Evolutionary conservation across 2,888 invertebrate species (phyloP).

Genomic region (Scrobipalpa atriplicella): DNA sequence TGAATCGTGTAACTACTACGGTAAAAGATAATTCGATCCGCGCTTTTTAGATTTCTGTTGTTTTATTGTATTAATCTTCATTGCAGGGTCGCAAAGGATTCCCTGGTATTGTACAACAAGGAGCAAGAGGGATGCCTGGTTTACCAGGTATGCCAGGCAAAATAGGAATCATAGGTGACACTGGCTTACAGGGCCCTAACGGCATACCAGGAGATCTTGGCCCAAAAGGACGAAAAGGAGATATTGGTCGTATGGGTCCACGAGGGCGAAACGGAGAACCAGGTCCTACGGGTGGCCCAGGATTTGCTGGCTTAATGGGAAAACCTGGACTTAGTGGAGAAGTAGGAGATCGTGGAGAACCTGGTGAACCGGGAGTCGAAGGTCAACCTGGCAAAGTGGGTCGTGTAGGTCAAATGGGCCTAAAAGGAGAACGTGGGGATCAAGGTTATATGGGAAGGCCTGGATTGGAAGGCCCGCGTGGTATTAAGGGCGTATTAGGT

Average conservation of each 20-base stretch:
- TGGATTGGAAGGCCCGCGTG: conserved; percentile 58
- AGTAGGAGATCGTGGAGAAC: conserved; percentile 89
- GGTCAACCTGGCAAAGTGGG: conserved; percentile 78
- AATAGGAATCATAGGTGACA: conserved; percentile 82
- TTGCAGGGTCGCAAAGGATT: conserved; percentile 72
- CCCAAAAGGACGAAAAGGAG: conserved; percentile 82
- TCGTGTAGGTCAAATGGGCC: conserved; percentile 49
- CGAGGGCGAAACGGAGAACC: conserved; percentile 63
- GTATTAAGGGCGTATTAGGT: conserved; percentile 76
- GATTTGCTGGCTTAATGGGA: conserved; percentile 67
- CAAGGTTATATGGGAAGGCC: conserved; percentile 49
- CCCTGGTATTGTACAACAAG: conserved; percentile 74
- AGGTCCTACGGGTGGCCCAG: conserved; percentile 67
- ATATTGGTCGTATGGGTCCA: conserved; percentile 68
- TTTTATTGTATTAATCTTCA: conserved; percentile 25
- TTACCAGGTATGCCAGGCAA: conserved; percentile 88
- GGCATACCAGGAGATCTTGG: conserved; percentile 71
- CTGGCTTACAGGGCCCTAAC: conserved; percentile 71
- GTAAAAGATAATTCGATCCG: neutral
- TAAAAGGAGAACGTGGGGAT: conserved; percentile 55
- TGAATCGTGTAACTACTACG: neutral
- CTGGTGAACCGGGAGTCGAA: conserved; percentile 84
- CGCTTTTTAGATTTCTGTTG: neutral
- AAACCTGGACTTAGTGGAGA: conserved; percentile 58
- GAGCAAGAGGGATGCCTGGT: conserved; percentile 88